Evolutionary conservation across 2,888 invertebrate species (phyloP), one percentile per base, ranked within the genome.

Genomic region (Hyles lineata): DNA sequence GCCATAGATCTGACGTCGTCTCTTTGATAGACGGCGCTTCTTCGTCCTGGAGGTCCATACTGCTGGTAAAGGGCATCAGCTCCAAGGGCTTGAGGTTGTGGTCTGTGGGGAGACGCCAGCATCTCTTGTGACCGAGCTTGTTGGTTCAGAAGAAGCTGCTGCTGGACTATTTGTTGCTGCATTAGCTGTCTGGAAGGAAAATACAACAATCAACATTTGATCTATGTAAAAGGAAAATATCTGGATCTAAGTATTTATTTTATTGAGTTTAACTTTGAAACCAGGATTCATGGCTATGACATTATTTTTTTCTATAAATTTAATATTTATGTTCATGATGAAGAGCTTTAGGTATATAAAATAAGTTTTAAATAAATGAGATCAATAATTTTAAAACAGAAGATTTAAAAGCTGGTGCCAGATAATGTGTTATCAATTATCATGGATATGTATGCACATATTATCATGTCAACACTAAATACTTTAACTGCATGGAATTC

Each of bases 61-160:
- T 94, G 95, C 76, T 95, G 95, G 81, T 95, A 95, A 25, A 95
- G 77, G 0, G 93, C 92, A 78, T 95, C 95, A 23, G 94, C 91
- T 0, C 95, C 95, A 9, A 95, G 80, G 1, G 94, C 92, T 70
- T 92, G 92, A 0, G 87, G 82, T 70, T 92, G 87, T 0, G 86
- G 89, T 35, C 92, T 84, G 75, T 91, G 87, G 2, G 90, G 90
- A 2, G 93, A 89, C 4, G 95, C 91, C 70, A 96, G 84, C 91
- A 95, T 94, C 85, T 96, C 96, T 77, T 96, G 96, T 7, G 96
- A 95, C 78, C 96, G 90, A 5, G 95, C 92, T 79, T 95, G 95
- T 71, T 94, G 94, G 75, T 87, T 94, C 71, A 95, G 82, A 77
- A 95, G 85, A 86, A 95, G 90, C 75, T 95, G 95, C 71, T 95